Evolutionary conservation across 1,140 invertebrate genomes (phyloP).

Genomic region (Nasonia giraulti): DNA sequence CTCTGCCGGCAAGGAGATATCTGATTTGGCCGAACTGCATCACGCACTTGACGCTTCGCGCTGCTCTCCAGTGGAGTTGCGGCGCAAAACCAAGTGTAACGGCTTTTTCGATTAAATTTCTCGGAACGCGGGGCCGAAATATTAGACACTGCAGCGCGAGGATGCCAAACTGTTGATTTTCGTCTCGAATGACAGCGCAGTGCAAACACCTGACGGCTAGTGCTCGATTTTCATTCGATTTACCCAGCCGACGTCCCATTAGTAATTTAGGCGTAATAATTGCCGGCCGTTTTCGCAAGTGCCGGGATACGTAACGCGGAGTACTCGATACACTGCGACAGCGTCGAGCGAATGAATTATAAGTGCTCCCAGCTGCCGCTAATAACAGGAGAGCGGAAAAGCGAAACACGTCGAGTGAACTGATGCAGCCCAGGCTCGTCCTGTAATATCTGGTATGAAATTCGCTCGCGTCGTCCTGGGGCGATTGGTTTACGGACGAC

Average conservation of each 20-base stretch:
- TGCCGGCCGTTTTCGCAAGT: background rate
- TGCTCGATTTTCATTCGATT: background rate
- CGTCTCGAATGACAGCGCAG: background rate
- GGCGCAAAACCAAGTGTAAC: constrained; percentile 12
- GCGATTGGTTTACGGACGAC: no score
- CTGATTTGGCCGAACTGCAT: background rate
- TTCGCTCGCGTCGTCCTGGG: no score
- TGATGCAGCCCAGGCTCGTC: background rate
- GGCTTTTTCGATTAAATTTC: background rate
- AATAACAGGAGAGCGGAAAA: constrained; percentile 7
- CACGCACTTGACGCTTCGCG: no score
- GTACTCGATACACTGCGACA: background rate
- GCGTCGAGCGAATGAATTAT: background rate
- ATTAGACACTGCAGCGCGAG: no score
- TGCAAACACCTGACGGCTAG: background rate
- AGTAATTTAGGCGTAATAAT: background rate
- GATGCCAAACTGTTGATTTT: background rate
- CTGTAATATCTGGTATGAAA: background rate
- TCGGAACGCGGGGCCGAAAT: background rate
- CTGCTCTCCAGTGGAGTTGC: no score
- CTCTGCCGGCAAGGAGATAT: background rate
- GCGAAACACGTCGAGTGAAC: background rate
- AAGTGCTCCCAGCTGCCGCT: background rate
- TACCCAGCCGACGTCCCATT: background rate
- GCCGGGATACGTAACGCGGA: background rate